Base-by-base conservation (phyloP, 2,113 vertebrate species). In the Archocentrus centrarchus region DNA sequence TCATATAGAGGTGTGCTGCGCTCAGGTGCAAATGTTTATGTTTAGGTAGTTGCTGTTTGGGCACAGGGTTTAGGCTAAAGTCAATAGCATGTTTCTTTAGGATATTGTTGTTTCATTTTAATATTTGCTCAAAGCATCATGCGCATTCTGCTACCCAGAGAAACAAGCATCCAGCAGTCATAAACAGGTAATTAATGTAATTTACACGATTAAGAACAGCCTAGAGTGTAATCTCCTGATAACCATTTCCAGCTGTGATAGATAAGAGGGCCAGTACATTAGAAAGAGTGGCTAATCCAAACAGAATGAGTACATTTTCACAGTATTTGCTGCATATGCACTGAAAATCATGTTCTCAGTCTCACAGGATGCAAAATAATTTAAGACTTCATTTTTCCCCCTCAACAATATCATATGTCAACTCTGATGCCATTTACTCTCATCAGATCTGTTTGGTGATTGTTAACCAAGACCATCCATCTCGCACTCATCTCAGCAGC, bases 391-490 rank as follows among this genome's bases (percentile, higher is more conserved):
- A 87, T 89, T 90, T 79, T 90, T 66, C 66, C n/a, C 60, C 55
- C 85, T 84, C 80, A 80, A 86, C 85, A 91, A 88, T 92, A 91
- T 90, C 86, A 92, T 82, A 78, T 84, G 92, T 92, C 92, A 90
- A 90, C 91, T 79, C 88, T 22, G 82, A 91, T 93, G 91, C 81
- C 91, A 88, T 93, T 92, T 91, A 87, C 83, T 83, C 85, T 79
- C 90, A 90, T 93, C 92, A 89, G 75, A 91, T 79, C 70, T 77
- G 79, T 94, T 93, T 91, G 89, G 80, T 76, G 91, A 95, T 94
- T 90, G 92, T 93, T 93, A 88, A 92, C 86, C 82, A 86, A 84
- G 77, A 83, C 94, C 96, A 96, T 96, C 94, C 95, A 95, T 96
- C 96, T 96, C 88, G 2, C 73, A 85, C 91, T 95, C 93, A 89